phyloP scores from a whole-genome alignment of 1,140 invertebrate species.

The Meteorus sp. region DNA sequence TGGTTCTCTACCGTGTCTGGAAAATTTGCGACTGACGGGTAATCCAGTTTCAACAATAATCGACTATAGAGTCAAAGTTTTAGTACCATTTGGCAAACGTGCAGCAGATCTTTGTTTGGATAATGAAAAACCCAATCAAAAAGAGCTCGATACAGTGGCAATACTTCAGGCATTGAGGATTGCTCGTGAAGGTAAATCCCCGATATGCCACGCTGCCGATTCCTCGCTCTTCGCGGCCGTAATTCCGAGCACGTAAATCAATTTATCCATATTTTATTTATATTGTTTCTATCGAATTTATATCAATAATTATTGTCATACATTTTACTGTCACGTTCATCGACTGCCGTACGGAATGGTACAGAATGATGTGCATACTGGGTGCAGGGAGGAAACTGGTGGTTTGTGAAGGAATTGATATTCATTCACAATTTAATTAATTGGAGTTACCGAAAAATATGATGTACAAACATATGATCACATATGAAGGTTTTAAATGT shows the following conservation, averaged over 20 bases:
- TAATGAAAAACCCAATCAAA: constrained; percentile 81
- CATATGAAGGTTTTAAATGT: no score
- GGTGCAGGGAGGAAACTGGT: no score
- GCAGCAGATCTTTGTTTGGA: constrained; percentile 81
- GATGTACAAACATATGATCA: no score
- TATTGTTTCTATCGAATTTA: neutral
- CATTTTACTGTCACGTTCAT: no score
- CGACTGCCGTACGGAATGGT: no score
- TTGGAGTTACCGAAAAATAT: no score
- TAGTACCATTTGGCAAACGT: constrained; percentile 79
- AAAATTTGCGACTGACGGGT: constrained; percentile 80
- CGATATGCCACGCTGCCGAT: constrained; percentile 48
- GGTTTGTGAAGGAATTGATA: no score
- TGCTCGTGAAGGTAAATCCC: constrained; percentile 64
- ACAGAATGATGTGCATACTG: no score
- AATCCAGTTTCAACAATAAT: constrained; percentile 85
- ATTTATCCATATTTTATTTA: neutral
- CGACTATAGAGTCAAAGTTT: constrained; percentile 89
- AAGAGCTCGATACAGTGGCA: constrained; percentile 88
- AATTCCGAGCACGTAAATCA: constrained; percentile 45
- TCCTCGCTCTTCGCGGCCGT: constrained; percentile 53
- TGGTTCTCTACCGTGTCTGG: constrained; percentile 80
- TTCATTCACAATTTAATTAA: no score
- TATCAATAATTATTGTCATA: neutral
- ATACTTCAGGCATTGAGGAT: constrained; percentile 83